Percentiles rank a stretch among this genome's conserved stretches.
phyloP scores from a whole-genome alignment of 2,797 vertebrate species.

The Argya squamiceps region DNA sequence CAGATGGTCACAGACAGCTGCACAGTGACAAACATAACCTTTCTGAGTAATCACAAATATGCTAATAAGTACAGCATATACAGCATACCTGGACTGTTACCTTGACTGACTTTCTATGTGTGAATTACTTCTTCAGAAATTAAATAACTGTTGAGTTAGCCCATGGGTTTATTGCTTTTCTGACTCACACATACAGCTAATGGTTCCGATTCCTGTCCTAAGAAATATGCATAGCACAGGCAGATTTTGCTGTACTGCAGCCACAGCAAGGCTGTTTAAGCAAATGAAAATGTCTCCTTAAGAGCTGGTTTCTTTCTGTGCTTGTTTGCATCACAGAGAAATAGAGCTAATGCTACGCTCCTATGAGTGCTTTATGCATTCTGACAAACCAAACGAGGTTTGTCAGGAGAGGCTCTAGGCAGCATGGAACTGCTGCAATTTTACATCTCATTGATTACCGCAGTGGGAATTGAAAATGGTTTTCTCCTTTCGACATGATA shows the following conservation, averaged over 20 bases:
- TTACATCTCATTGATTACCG: conserved; percentile 73
- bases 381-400: conserved; percentile 68
- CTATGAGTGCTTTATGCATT: conserved; percentile 64
- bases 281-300: conserved; percentile 44
- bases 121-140: neutral
- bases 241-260: neutral
- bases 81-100: neutral
- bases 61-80: neutral
- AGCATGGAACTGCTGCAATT: conserved; percentile 67
- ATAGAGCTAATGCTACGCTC: conserved; percentile 50
- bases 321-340: conserved; percentile 27
- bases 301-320: conserved; percentile 40
- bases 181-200: neutral
- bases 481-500: conserved; percentile 10
- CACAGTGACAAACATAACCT: neutral
- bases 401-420: conserved; percentile 67
- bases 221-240: neutral
- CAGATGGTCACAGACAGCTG: neutral
- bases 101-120: neutral
- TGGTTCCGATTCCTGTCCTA: neutral
- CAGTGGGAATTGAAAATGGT: conserved; percentile 52
- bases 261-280: conserved; percentile 11
- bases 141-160: neutral
- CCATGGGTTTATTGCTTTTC: neutral
- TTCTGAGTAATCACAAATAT: neutral